phyloP scores from a whole-genome alignment of 2,797 vertebrate genomes.

The Masticophis lateralis region DNA sequence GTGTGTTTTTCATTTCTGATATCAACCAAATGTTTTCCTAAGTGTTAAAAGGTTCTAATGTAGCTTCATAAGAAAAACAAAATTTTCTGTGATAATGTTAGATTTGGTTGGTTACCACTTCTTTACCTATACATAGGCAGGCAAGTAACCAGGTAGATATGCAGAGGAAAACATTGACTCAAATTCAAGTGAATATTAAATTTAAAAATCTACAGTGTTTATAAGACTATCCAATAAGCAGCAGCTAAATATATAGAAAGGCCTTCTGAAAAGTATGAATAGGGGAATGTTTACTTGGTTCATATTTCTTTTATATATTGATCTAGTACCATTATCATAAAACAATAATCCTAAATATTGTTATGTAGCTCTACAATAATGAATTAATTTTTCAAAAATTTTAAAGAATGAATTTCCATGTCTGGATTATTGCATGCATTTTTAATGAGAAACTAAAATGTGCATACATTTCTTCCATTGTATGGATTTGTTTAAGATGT shows the following conservation, averaged over 20 bases:
- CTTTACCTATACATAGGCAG: background rate
- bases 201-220: background rate
- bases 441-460: background rate
- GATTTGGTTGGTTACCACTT: background rate
- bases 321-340: background rate
- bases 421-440: background rate
- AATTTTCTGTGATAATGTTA: background rate
- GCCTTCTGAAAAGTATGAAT: background rate
- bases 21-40: background rate
- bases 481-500: background rate
- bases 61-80: background rate
- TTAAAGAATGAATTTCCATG: background rate
- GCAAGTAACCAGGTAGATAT: background rate
- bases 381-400: background rate
- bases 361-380: background rate
- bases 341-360: background rate
- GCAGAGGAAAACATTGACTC: background rate
- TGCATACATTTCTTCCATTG: background rate
- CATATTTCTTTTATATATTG: background rate
- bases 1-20: background rate
- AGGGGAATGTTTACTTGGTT: background rate
- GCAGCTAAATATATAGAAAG: background rate
- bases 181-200: background rate
- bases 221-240: background rate
- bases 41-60: background rate